Percentiles rank a stretch among this genome's conserved stretches.
Conservation (phyloP, 2,797 vertebrate genomes). For the Apogon talboti region DNA sequence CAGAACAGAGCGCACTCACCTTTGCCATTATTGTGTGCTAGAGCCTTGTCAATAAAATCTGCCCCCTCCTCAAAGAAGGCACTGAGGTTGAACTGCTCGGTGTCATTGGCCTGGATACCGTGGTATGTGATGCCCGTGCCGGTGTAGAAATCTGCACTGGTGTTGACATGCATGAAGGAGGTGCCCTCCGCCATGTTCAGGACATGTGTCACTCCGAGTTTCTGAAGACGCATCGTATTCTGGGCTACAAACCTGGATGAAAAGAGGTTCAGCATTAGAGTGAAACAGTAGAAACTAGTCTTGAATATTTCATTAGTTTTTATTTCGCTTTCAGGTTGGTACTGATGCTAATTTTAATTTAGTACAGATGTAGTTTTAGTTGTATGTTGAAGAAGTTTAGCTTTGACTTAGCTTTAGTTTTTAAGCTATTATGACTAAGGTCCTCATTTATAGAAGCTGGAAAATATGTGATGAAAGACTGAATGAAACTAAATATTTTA, state of each 20-base stretch:
- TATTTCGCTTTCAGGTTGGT: too few species aligned
- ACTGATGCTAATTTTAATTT: too few species aligned
- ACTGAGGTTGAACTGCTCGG: constrained; percentile 92
- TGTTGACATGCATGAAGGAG: constrained; percentile 99
- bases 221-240: constrained; percentile 91
- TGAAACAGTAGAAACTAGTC: background rate
- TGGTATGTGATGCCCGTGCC: constrained; percentile 94
- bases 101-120: constrained; percentile 95
- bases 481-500: too few species aligned
- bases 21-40: constrained; percentile 95
- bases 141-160: constrained; percentile 91
- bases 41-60: constrained; percentile 94
- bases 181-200: constrained; percentile 95
- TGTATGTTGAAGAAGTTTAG: too few species aligned
- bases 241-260: constrained; percentile 91
- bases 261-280: constrained; percentile 14
- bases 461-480: too few species aligned
- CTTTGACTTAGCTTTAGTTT: too few species aligned
- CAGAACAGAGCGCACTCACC: constrained; percentile 59
- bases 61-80: constrained; percentile 95
- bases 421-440: too few species aligned
- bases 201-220: constrained; percentile 93
- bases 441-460: too few species aligned
- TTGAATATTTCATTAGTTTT: background rate
- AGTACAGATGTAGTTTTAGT: too few species aligned